A percentile compares a stretch with the other conserved stretches of the same genome.
These are phyloP conservation scores for Athrips mouffetella DNA, from an alignment of 2,888 invertebrate genomes.

Conservation along the genomic window DNA sequence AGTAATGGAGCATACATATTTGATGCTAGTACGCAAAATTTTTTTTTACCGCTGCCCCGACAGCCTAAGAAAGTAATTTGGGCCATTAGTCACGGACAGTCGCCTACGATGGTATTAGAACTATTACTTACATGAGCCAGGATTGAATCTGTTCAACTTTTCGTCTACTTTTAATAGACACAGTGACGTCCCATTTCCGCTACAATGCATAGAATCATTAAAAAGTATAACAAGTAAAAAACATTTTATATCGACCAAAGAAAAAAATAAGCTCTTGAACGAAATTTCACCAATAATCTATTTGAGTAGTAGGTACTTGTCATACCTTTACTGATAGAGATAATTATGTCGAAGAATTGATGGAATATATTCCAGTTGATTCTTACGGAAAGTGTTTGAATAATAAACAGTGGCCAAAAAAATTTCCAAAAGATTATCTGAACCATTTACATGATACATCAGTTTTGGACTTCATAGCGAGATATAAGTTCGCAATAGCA, in stretches of 20 bases:
- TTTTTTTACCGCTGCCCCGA: conserved; percentile 83
- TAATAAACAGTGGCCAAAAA: conserved; percentile 83
- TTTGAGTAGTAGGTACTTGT: conserved; percentile 79
- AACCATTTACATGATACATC: conserved; percentile 80
- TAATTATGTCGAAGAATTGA: conserved; percentile 81
- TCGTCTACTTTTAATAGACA: conserved; percentile 88
- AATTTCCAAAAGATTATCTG: conserved; percentile 80
- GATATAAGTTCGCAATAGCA: conserved; percentile 88
- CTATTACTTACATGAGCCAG: conserved; percentile 69
- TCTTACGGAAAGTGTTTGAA: conserved; percentile 86
- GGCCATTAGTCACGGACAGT: conserved; percentile 92
- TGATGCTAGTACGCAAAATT: conserved; percentile 84
- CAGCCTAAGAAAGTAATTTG: conserved; percentile 75
- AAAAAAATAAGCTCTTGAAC: conserved; percentile 74
- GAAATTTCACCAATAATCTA: conserved; percentile 85
- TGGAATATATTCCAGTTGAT: no score
- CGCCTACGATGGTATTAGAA: conserved; percentile 88
- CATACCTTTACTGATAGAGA: conserved; percentile 88
- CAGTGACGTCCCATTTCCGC: conserved; percentile 86
- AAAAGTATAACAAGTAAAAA: conserved; percentile 74
- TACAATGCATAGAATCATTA: conserved; percentile 79
- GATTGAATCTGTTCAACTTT: conserved; percentile 90
- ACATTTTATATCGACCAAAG: conserved; percentile 75
- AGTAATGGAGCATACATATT: conserved; percentile 83
- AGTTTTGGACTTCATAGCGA: conserved; percentile 80